Conservation (phyloP, 2,888 invertebrate species). For the Falcaria lacertinaria region DNA sequence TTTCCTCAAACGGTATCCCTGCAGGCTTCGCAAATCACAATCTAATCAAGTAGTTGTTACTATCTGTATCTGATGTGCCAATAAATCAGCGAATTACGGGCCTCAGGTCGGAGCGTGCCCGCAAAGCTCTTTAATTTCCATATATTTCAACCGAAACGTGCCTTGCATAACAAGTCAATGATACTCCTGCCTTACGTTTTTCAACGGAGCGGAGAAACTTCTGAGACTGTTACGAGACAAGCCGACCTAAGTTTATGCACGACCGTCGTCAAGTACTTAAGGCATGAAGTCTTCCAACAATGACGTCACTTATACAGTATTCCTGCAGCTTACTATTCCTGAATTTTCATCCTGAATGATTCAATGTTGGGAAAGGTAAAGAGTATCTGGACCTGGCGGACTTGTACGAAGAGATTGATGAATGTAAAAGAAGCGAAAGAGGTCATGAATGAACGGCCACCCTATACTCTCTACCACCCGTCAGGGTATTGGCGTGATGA, state of each 20-base stretch:
- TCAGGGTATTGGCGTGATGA: too few species aligned
- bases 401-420: too few species aligned
- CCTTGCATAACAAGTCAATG: constrained; percentile 21
- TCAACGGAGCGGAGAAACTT: constrained; percentile 10
- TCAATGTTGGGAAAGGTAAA: too few species aligned
- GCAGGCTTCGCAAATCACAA: constrained; percentile 9
- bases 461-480: too few species aligned
- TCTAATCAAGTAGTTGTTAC: constrained; percentile 14
- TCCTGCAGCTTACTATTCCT: too few species aligned
- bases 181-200: constrained; percentile 12
- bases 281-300: neutral
- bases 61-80: constrained; percentile 21
- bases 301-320: too few species aligned
- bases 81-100: constrained; percentile 57
- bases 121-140: constrained; percentile 49
- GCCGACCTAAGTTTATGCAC: neutral
- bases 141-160: constrained; percentile 43
- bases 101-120: constrained; percentile 29
- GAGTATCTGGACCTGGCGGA: too few species aligned
- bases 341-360: too few species aligned
- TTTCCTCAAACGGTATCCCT: neutral
- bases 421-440: too few species aligned
- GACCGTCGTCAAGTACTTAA: neutral
- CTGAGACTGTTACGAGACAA: neutral
- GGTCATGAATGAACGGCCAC: too few species aligned